A percentile compares a stretch with the other conserved stretches of the same genome.
Conservation (phyloP, 2,113 vertebrate genomes). For the Progne subis region DNA sequence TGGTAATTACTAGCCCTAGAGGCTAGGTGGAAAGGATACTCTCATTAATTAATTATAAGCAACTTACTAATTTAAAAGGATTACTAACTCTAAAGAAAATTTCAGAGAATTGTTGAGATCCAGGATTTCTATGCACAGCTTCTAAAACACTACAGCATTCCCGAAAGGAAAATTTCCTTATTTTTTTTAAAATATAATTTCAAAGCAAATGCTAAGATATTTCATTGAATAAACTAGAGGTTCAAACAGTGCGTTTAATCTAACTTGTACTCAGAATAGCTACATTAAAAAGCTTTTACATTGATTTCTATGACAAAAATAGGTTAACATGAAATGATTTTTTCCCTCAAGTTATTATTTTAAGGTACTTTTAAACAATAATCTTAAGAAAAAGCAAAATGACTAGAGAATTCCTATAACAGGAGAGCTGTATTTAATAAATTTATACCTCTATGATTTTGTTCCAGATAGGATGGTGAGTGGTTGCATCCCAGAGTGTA, state of each 20-base stretch:
- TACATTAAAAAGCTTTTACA: not conserved
- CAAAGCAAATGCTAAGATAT: not conserved
- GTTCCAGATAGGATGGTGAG: conserved; percentile 90
- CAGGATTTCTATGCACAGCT: not conserved
- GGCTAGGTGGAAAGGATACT: not conserved
- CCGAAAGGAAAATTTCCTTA: not conserved
- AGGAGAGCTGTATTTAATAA: not conserved
- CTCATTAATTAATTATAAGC: not conserved
- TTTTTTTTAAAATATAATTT: not conserved
- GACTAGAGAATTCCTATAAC: not conserved
- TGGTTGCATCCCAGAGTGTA: conserved; percentile 89
- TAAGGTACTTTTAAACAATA: not conserved
- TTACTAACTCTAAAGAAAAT: not conserved
- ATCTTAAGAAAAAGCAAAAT: not conserved
- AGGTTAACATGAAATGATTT: not conserved
- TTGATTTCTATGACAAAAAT: not conserved
- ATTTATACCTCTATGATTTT: conserved; percentile 87
- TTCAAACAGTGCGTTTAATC: not conserved
- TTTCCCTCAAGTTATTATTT: not conserved
- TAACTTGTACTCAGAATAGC: not conserved
- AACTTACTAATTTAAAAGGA: not conserved
- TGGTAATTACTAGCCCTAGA: not conserved
- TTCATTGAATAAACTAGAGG: not conserved
- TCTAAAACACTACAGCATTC: not conserved
- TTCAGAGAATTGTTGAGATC: not conserved